Conservation (phyloP, 2,797 vertebrate genomes). For the Mus spretus region DNA sequence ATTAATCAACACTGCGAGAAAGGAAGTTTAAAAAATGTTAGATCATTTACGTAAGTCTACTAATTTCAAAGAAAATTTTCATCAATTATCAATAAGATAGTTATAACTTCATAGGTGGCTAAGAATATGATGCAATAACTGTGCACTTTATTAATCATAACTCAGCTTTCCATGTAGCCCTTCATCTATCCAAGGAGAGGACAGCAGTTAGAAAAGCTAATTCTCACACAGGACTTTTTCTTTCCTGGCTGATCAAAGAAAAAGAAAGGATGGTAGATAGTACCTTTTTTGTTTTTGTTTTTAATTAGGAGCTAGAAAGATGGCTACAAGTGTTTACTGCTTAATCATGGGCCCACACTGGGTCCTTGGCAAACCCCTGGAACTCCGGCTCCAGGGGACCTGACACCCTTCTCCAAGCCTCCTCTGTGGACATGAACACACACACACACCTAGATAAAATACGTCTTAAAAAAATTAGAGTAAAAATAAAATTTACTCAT, state of each 20-base stretch:
- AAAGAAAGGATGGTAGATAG: neutral
- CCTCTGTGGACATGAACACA: neutral
- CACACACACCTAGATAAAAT: neutral
- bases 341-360: neutral
- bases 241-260: neutral
- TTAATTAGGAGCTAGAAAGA: neutral
- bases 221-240: neutral
- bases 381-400: neutral
- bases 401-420: neutral
- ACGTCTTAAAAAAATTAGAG: neutral
- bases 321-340: neutral
- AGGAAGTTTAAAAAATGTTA: constrained; percentile 43
- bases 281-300: neutral
- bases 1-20: neutral
- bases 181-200: neutral
- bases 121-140: constrained; percentile 24
- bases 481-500: neutral
- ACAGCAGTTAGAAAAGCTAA: constrained; percentile 48
- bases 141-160: constrained; percentile 34
- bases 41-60: neutral
- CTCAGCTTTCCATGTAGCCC: neutral
- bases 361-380: neutral
- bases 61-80: constrained; percentile 59
- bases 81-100: constrained; percentile 47
- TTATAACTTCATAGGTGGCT: constrained; percentile 18